Percentiles rank a stretch among this genome's conserved stretches.
Evolutionary conservation across 2,797 vertebrate species (phyloP).

Genomic region (Cephalopachus bancanus): DNA sequence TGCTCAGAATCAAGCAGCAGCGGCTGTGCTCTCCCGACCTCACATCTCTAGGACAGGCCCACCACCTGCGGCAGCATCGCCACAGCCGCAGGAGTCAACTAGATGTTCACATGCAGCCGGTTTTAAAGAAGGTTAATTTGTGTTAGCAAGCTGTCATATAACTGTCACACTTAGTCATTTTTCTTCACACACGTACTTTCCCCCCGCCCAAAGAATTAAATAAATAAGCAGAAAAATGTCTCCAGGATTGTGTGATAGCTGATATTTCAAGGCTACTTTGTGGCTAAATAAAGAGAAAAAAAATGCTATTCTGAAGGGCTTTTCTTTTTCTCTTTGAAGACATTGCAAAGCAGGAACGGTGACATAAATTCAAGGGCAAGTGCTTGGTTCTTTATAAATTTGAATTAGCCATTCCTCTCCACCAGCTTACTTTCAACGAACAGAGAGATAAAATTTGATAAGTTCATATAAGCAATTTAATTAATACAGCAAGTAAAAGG

Average conservation of each 20-base stretch:
- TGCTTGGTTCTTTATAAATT: conserved; percentile 71
- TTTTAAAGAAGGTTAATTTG: conserved; percentile 86
- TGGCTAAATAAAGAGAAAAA: conserved; percentile 60
- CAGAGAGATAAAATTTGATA: conserved; percentile 67
- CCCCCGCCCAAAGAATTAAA: conserved; percentile 70
- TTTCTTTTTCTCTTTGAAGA: conserved; percentile 68
- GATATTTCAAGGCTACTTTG: conserved; percentile 75
- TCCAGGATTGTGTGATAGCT: conserved; percentile 19
- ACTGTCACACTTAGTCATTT: conserved; percentile 85
- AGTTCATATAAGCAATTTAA: conserved; percentile 81
- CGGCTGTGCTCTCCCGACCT: conserved; percentile 30
- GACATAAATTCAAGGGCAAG: conserved; percentile 72
- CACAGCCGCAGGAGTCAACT: conserved; percentile 3
- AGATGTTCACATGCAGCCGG: conserved; percentile 72
- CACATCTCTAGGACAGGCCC: neutral
- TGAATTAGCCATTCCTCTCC: conserved; percentile 75
- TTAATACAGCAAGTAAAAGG: conserved; percentile 63
- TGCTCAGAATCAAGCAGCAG: neutral
- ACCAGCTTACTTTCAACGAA: conserved; percentile 76
- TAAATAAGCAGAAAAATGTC: conserved; percentile 71
- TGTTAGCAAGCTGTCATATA: conserved; percentile 86
- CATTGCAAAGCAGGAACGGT: conserved; percentile 56
- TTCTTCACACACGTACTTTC: conserved; percentile 74
- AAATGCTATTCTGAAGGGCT: conserved; percentile 22
- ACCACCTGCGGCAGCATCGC: neutral